Percentiles rank a stretch among this genome's conserved stretches.
phyloP scores from a whole-genome alignment of 1,140 invertebrate genomes.

The Heliothis subflexa region DNA sequence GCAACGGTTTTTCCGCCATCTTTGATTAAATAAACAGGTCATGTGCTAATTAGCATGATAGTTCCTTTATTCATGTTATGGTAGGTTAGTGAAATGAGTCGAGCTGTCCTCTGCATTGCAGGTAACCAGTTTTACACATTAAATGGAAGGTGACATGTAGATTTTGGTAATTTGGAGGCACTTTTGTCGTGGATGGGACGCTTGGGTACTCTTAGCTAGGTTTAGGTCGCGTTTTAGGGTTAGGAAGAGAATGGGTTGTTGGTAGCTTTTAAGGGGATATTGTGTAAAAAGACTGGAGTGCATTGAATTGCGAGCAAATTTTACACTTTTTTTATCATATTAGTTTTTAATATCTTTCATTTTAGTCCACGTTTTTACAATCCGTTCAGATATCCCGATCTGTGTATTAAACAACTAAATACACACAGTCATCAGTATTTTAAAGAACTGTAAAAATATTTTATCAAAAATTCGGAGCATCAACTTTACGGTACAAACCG shows the following conservation, averaged over 20 bases:
- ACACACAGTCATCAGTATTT: too few relatives aligned
- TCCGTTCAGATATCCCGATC: too few relatives aligned
- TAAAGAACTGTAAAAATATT: too few relatives aligned
- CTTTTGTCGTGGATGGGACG: neutral
- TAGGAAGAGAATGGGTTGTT: neutral
- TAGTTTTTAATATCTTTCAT: too few relatives aligned
- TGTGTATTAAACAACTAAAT: too few relatives aligned
- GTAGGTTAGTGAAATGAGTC: neutral
- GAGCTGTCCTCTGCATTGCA: slow-evolving; percentile 13
- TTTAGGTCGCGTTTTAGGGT: neutral
- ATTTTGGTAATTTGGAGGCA: neutral
- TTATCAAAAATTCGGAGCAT: too few relatives aligned
- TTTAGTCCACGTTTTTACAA: too few relatives aligned
- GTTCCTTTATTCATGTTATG: slow-evolving; percentile 31
- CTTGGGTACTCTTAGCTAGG: neutral
- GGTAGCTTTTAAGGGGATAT: neutral
- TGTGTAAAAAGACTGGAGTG: too few relatives aligned
- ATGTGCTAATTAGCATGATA: slow-evolving; percentile 23
- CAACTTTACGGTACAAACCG: too few relatives aligned
- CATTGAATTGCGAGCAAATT: too few relatives aligned
- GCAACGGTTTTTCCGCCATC: neutral
- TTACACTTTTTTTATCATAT: too few relatives aligned
- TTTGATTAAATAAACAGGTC: slow-evolving; percentile 26
- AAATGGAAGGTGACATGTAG: neutral
- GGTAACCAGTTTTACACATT: slow-evolving; percentile 16